Percentiles rank a stretch among this genome's conserved stretches.
phyloP scores from a whole-genome alignment of 2,797 vertebrate species.

The Amazona ochrocephala region DNA sequence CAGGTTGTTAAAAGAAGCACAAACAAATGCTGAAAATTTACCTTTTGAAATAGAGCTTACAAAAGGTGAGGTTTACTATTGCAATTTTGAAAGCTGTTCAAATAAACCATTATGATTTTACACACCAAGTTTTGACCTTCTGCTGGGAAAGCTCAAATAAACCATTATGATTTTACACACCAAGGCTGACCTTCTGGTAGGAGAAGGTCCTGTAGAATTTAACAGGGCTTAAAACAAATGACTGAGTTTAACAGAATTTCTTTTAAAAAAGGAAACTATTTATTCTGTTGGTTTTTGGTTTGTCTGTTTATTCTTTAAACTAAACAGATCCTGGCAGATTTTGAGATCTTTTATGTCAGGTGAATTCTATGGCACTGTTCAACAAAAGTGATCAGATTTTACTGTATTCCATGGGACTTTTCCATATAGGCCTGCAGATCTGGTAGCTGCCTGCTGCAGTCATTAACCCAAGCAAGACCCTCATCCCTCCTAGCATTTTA shows the following conservation, averaged over 20 bases:
- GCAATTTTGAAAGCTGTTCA: not conserved
- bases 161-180: not conserved
- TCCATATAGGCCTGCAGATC: not conserved
- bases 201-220: constrained; percentile 13
- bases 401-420: not conserved
- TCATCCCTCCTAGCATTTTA: not conserved
- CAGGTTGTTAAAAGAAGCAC: constrained; percentile 45
- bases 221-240: not conserved
- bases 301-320: not conserved
- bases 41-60: not conserved
- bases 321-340: not conserved
- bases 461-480: not conserved
- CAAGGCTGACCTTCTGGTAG: not conserved
- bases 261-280: not conserved
- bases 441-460: not conserved
- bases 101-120: constrained; percentile 30
- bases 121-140: not conserved
- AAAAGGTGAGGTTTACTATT: not conserved
- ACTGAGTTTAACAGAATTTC: not conserved
- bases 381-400: not conserved
- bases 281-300: not conserved
- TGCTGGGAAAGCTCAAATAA: constrained; percentile 4
- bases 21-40: constrained; percentile 37
- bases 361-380: not conserved
- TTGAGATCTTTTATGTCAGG: not conserved